These are phyloP conservation scores for Tursiops truncatus DNA, from an alignment of 2,113 vertebrate genomes.

Conservation along the genomic window DNA sequence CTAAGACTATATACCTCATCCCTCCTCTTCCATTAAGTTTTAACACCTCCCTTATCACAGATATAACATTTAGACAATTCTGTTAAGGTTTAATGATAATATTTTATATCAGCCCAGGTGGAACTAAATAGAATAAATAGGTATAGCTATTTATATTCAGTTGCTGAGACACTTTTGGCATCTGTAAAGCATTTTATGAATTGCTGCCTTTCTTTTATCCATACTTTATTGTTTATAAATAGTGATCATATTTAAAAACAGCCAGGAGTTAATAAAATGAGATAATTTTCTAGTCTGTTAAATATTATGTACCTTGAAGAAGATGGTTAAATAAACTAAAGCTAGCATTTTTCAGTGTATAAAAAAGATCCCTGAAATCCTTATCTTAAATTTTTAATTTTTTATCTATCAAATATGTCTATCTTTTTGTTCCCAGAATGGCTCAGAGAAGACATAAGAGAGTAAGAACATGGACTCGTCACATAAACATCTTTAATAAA, in stretches of 20 bases:
- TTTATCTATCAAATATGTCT: conserved; percentile 16
- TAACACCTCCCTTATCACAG: not conserved
- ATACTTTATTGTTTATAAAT: conserved; percentile 10
- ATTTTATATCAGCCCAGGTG: not conserved
- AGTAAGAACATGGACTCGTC: conserved; percentile 97
- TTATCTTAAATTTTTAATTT: not conserved
- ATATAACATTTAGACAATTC: not conserved
- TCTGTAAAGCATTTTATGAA: conserved; percentile 19
- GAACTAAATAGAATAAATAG: not conserved
- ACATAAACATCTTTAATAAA: conserved; percentile 96
- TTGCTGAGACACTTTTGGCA: not conserved
- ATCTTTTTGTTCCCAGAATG: conserved; percentile 79
- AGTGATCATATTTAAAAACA: conserved; percentile 22
- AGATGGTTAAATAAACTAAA: not conserved
- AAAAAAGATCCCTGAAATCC: not conserved
- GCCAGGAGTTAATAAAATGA: not conserved
- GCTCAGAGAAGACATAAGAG: conserved; percentile 93
- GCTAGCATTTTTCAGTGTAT: not conserved
- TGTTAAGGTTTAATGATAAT: not conserved
- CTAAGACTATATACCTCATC: not conserved
- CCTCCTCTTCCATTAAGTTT: not conserved
- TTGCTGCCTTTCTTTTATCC: not conserved
- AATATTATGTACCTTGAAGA: conserved; percentile 34
- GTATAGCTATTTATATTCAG: not conserved
- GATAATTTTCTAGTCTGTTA: conserved; percentile 10